These are phyloP conservation scores for Leucoraja ocellata DNA, from an alignment of 2,797 vertebrate species.

Conservation along the genomic window DNA sequence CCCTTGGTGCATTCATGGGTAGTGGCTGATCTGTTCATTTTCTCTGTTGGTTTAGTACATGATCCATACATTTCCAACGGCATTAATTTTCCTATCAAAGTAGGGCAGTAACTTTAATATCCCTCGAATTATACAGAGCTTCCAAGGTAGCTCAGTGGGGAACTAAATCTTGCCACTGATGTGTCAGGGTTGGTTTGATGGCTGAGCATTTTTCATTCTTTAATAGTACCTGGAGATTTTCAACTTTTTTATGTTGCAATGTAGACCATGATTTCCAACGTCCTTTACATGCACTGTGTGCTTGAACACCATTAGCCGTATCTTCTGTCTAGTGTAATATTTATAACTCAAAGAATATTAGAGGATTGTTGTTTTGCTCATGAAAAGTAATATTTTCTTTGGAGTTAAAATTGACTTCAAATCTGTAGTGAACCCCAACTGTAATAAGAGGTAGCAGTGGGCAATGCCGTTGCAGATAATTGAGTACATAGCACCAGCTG, in stretches of 20 bases:
- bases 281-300: background rate
- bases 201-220: background rate
- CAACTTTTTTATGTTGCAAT: background rate
- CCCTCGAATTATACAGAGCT: background rate
- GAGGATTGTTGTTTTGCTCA: background rate
- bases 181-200: background rate
- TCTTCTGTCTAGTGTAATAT: background rate
- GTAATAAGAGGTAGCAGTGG: background rate
- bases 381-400: background rate
- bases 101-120: background rate
- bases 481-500: background rate
- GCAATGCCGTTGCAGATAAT: background rate
- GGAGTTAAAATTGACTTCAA: background rate
- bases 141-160: background rate
- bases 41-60: background rate
- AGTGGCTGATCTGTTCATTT: background rate
- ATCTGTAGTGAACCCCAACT: background rate
- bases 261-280: background rate
- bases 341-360: background rate
- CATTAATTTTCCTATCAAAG: background rate
- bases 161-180: background rate
- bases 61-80: background rate
- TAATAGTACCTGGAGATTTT: background rate
- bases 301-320: background rate
- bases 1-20: background rate